Base-by-base conservation (phyloP, 2,888 invertebrate genomes). In the Mythimna ferrago region DNA sequence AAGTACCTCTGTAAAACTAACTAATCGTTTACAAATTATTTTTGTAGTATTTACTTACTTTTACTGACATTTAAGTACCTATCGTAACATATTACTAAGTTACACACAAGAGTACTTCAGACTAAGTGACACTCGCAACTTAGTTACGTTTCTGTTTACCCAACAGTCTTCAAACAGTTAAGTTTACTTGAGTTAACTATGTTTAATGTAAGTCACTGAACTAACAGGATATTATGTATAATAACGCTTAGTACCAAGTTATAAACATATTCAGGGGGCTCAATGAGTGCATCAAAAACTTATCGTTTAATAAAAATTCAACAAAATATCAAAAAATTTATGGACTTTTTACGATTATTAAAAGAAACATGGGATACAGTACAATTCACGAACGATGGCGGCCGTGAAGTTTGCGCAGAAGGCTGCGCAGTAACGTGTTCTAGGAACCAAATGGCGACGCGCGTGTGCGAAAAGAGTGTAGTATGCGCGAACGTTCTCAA, bases 181-280 rank as follows among this genome's bases (percentile, higher is more conserved):
- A 62, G 81, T 82, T 82, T 60, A 57, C 56, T 68, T 16, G 73
- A 82, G 41, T 73, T 73, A 76, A 82, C 67, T 58, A 63, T 78
- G 78, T 82, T 70, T 79, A 60, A 64, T 62, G 71, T 79, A 66
- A 73, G 64, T 72, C 64, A 57, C 61, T 73, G 63, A 44, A 63
- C 58, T 61, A 80, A 71, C 76, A 82, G 71, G 69, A 82, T 72
- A 70, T 60, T n/a, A 16, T 54, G 58, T 35, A 32, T 76, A 71
- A 70, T 66, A 41, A 56, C 60, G 48, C 71, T 73, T 76, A 75
- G 71, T 80, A 53, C 10, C 4, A 58, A 44, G 26, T 41, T 56
- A 56, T 66, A 48, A n/a, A 26, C 44, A 57, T 6, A 32, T 32
- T 57, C 0, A 9, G 16, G 16, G 6, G 16, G 1, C 19, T 7